Evolutionary conservation across 2,888 invertebrate species (phyloP).

Genomic region (Polydrusus cervinus): DNA sequence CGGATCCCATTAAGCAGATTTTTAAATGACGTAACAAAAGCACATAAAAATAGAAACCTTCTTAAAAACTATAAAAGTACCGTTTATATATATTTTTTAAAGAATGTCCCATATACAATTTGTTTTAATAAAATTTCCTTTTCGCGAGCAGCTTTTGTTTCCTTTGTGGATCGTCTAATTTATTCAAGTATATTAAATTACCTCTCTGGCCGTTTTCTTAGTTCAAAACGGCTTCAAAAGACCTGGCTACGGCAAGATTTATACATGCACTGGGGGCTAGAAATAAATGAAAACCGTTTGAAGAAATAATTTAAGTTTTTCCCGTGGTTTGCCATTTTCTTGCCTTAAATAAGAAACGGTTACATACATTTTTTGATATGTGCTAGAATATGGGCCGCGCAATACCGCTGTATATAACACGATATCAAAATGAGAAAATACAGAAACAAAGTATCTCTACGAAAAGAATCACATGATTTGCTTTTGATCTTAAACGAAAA

Average conservation of each 20-base stretch:
- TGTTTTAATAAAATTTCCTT: conserved; percentile 49
- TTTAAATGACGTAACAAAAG: too few species aligned
- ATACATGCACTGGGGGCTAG: conserved; percentile 39
- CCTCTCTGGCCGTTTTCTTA: conserved; percentile 38
- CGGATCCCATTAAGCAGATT: too few species aligned
- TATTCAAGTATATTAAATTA: conserved; percentile 49
- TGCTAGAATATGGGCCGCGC: neutral
- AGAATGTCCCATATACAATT: conserved; percentile 37
- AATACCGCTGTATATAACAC: too few species aligned
- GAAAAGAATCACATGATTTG: too few species aligned
- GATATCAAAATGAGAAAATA: too few species aligned
- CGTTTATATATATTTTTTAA: neutral
- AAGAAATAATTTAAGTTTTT: conserved; percentile 44
- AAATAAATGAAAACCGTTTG: conserved; percentile 41
- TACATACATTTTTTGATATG: conserved; percentile 27
- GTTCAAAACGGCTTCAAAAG: conserved; percentile 42
- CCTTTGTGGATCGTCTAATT: conserved; percentile 48
- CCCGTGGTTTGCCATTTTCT: conserved; percentile 10
- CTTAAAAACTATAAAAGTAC: too few species aligned
- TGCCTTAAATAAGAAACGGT: conserved; percentile 13
- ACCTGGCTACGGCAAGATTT: conserved; percentile 42
- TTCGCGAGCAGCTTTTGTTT: conserved; percentile 44
- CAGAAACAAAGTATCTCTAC: too few species aligned
- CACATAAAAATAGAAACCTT: too few species aligned
- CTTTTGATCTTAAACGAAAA: too few species aligned